Evolutionary conservation across 2,888 invertebrate species (phyloP).

Genomic region (Zaprionus obscuricornis): DNA sequence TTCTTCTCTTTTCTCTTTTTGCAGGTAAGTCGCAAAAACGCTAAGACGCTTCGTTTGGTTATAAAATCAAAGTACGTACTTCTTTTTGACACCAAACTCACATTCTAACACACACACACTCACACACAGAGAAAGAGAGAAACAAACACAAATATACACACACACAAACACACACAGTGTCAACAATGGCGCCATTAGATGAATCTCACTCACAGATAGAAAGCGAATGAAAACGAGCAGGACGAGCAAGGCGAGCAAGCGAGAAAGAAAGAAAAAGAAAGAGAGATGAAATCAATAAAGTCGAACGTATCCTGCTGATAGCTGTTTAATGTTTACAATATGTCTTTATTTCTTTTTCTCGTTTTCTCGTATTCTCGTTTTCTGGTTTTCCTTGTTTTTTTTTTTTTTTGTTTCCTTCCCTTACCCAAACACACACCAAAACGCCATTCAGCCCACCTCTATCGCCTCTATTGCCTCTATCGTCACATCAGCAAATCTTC

Average conservation of each 20-base stretch:
- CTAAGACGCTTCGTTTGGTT: conserved; percentile 56
- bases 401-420: not conserved
- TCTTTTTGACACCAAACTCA: conserved; percentile 55
- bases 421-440: not conserved
- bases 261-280: not conserved
- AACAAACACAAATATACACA: too few species aligned
- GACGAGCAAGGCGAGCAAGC: not conserved
- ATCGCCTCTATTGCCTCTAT: not conserved
- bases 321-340: conserved; percentile 79
- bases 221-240: conserved; percentile 12
- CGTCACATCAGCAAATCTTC: too few species aligned
- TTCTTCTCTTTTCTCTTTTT: conserved; percentile 38
- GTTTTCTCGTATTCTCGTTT: not conserved
- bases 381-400: too few species aligned
- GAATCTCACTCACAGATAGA: conserved; percentile 25
- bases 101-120: conserved; percentile 2
- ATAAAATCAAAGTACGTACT: conserved; percentile 76
- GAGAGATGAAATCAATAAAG: conserved; percentile 73
- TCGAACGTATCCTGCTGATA: conserved; percentile 75
- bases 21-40: conserved; percentile 60
- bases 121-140: too few species aligned
- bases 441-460: not conserved
- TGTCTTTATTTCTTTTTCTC: conserved; percentile 67
- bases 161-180: conserved; percentile 14
- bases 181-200: conserved; percentile 45